These are phyloP conservation scores for Luffia ferchaultella DNA, from an alignment of 2,888 invertebrate species.

Conservation along the genomic window DNA sequence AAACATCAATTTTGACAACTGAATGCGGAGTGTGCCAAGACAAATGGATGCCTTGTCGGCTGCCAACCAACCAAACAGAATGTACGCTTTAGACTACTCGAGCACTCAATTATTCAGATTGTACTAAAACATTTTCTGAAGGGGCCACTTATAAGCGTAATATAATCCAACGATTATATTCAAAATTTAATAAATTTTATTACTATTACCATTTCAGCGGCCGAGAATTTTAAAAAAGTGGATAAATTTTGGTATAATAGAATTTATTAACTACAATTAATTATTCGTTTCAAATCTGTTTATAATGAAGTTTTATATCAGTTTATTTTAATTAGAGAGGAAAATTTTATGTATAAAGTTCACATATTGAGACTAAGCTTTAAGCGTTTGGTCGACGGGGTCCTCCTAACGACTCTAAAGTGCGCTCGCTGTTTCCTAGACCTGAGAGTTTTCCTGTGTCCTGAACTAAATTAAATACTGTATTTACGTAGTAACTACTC, in stretches of 20 bases:
- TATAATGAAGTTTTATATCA: background rate
- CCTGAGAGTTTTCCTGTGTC: background rate
- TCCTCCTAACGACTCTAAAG: background rate
- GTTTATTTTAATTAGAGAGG: background rate
- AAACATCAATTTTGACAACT: conserved; percentile 36
- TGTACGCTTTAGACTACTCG: conserved; percentile 8
- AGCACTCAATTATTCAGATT: conserved; percentile 6
- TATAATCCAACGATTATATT: background rate
- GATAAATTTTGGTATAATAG: too few relatives aligned
- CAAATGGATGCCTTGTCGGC: conserved; percentile 21
- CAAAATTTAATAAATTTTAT: background rate
- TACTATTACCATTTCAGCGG: too few relatives aligned
- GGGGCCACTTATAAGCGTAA: background rate
- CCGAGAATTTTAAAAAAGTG: too few relatives aligned
- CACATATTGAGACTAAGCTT: background rate
- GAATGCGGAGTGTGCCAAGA: conserved; percentile 28
- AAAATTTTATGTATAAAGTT: background rate
- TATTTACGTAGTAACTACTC: too few relatives aligned
- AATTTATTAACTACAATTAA: too few relatives aligned
- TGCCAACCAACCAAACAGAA: background rate
- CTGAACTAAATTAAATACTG: background rate
- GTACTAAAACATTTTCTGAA: background rate
- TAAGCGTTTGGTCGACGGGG: background rate
- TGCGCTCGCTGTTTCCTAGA: background rate
- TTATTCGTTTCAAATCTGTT: too few relatives aligned